Evolutionary conservation across 2,888 invertebrate species (phyloP).

Genomic region (Unio delphinus): DNA sequence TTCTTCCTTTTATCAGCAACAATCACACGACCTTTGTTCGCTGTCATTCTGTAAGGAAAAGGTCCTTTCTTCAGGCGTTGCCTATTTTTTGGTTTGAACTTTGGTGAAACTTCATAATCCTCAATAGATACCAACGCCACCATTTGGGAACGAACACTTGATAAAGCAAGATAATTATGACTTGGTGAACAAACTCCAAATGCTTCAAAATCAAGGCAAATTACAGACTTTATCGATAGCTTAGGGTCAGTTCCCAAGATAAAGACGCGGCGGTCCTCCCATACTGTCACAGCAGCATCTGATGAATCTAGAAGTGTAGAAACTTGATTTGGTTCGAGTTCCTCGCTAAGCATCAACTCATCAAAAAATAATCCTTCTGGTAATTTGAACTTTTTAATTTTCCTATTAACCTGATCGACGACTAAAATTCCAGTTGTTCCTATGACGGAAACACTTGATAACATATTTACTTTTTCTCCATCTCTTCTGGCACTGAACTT

Average conservation of each 20-base stretch:
- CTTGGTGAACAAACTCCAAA: too few species aligned
- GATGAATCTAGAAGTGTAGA: constrained; percentile 23
- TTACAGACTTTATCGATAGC: background rate
- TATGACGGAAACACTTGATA: constrained; percentile 27
- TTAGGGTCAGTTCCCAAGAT: constrained; percentile 25
- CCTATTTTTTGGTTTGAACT: too few species aligned
- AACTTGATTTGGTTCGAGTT: constrained; percentile 30
- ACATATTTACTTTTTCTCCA: constrained; percentile 22
- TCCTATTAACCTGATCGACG: constrained; percentile 28
- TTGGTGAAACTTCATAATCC: too few species aligned
- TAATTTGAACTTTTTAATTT: constrained; percentile 33
- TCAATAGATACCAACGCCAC: too few species aligned
- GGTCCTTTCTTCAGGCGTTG: too few species aligned
- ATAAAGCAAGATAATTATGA: too few species aligned
- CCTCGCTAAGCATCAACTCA: constrained; percentile 9
- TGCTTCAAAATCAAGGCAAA: too few species aligned
- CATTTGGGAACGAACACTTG: too few species aligned
- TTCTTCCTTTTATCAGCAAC: too few species aligned
- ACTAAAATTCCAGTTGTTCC: constrained; percentile 25
- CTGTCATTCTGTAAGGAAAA: too few species aligned
- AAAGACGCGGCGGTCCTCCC: constrained; percentile 26
- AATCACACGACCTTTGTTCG: too few species aligned
- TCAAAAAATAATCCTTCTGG: constrained; percentile 29
- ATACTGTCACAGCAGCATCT: constrained; percentile 23
- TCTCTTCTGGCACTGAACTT: constrained; percentile 23